Evolutionary conservation across 2,113 vertebrate genomes (phyloP), one percentile per base, ranked within the genome.

Genomic region (Euleptes europaea): DNA sequence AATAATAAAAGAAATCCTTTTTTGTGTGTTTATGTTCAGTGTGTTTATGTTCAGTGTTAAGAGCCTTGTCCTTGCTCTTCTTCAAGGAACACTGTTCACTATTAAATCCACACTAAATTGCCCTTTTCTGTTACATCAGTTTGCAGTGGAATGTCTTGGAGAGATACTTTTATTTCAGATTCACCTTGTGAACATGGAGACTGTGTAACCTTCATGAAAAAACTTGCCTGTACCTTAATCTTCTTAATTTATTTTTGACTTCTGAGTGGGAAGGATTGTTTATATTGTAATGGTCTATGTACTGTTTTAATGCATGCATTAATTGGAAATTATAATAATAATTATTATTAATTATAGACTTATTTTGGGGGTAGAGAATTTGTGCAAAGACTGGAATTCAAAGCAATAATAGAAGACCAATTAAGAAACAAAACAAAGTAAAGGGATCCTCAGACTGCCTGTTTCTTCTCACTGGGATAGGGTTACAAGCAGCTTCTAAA

Each of bases 101-200:
- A 83, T 83, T 65, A 54, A 35, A 66, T 47, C 78, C 0, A 72
- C 42, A 0, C 82, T 47, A 54, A 21, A 38, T 85, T 71, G 57
- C 65, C 28, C 49, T 74, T 8, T 86, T 76, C 67, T 40, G 66
- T 40, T 86, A 77, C 72, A 60, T 2, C 67, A 0, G 12, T 72
- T 87, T 6, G 2, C 1, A 60, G 6, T 4, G 21, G 13, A 51
- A 49, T n/a, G n/a, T n/a, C n/a, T n/a, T n/a, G n/a, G n/a, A n/a
- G n/a, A n/a, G n/a, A n/a, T n/a, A n/a, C n/a, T 91, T 95, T 88
- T 70, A 82, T 87, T 88, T 90, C 81, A 75, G 83, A 73, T 90
- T 80, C 89, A 89, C 49, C 91, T 93, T 89, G 90, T 93, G 92
- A 94, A 91, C 82, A 82, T 81, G 82, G 67, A 17, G 5, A 15